Conservation (phyloP, 2,888 invertebrate genomes). For the Nemurella pictetii region DNA sequence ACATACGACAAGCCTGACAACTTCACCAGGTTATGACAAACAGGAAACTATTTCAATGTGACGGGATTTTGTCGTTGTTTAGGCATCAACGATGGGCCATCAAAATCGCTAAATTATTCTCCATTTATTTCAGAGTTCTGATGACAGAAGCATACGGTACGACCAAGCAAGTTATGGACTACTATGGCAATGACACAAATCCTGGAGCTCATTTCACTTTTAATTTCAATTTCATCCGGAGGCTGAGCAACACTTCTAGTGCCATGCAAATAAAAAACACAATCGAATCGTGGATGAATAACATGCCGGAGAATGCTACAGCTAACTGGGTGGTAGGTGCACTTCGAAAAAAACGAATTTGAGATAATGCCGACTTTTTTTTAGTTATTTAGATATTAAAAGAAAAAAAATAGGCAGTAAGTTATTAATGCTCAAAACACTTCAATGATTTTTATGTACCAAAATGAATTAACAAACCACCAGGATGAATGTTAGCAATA, state of each 20-base stretch:
- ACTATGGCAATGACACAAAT: conserved; percentile 59
- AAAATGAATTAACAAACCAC: too few species aligned
- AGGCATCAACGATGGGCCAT: not conserved
- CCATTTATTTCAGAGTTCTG: conserved; percentile 55
- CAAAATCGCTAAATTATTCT: not conserved
- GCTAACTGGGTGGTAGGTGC: conserved; percentile 66
- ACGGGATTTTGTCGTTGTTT: not conserved
- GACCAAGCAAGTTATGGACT: conserved; percentile 59
- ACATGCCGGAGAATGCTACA: conserved; percentile 60
- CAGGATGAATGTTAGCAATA: too few species aligned
- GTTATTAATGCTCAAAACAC: too few species aligned
- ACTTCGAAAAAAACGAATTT: too few species aligned
- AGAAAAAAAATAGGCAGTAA: too few species aligned
- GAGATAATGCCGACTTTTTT: too few species aligned
- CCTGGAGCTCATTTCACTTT: conserved; percentile 65
- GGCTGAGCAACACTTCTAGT: conserved; percentile 54
- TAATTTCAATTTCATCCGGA: conserved; percentile 64
- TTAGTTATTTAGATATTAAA: too few species aligned
- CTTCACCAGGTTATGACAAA: conserved; percentile 52
- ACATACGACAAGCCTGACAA: conserved; percentile 54
- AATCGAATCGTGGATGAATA: conserved; percentile 61
- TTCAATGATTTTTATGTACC: too few species aligned
- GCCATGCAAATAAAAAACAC: conserved; percentile 57
- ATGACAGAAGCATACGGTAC: conserved; percentile 65
- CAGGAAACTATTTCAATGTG: not conserved